Evolutionary conservation across 2,113 vertebrate genomes (phyloP).

Genomic region (Lycaon pictus): DNA sequence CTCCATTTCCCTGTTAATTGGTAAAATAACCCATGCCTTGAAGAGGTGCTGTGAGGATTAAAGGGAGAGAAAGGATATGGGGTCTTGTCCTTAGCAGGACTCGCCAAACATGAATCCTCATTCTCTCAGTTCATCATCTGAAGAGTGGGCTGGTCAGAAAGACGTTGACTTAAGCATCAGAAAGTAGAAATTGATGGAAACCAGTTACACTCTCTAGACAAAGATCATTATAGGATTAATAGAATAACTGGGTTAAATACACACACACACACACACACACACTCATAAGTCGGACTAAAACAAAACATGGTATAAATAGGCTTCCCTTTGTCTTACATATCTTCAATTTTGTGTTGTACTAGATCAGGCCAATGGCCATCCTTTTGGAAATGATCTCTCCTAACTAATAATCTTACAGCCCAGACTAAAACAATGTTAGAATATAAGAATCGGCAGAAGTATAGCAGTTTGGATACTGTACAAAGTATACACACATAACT

Average conservation of each 20-base stretch:
- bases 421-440: not conserved
- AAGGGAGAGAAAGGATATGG: not conserved
- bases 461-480: not conserved
- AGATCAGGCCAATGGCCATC: not conserved
- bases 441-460: no score
- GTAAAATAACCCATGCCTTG: not conserved
- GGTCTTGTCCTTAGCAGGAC: not conserved
- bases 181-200: not conserved
- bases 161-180: not conserved
- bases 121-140: not conserved
- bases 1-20: not conserved
- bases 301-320: not conserved
- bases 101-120: not conserved
- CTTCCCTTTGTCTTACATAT: not conserved
- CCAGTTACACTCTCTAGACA: not conserved
- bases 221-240: not conserved
- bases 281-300: not conserved
- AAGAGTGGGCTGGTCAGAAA: not conserved
- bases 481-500: not conserved
- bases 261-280: not conserved
- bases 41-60: not conserved
- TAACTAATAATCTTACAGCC: not conserved
- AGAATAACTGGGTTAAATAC: not conserved
- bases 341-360: not conserved
- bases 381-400: not conserved